Evolutionary conservation across 2,888 invertebrate genomes (phyloP).

Genomic region (Mystacides longicornis): DNA sequence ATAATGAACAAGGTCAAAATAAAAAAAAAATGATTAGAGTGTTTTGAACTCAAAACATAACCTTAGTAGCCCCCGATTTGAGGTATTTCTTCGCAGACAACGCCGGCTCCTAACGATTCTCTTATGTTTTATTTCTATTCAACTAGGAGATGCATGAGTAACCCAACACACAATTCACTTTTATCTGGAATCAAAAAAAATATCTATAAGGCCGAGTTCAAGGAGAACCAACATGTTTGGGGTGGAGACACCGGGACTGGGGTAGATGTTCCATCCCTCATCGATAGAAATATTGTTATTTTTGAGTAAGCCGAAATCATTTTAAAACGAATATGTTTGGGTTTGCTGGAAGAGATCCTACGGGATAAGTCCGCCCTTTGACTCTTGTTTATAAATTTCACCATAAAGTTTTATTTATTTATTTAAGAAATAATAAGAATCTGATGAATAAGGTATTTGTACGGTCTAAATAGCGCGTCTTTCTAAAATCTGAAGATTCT

Average conservation of each 20-base stretch:
- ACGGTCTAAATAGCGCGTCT: too few relatives aligned
- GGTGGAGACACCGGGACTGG: conserved; percentile 6
- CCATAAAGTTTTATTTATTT: too few relatives aligned
- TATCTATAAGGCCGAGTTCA: conserved; percentile 6
- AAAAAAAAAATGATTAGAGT: background rate
- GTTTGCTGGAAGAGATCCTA: too few relatives aligned
- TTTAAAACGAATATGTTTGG: too few relatives aligned
- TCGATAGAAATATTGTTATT: background rate
- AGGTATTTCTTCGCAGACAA: background rate
- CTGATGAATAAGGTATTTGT: too few relatives aligned
- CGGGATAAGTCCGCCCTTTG: too few relatives aligned
- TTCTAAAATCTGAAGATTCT: too few relatives aligned
- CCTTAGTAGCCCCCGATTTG: conserved; percentile 8
- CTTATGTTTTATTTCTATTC: conserved; percentile 5
- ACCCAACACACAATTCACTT: conserved; percentile 10
- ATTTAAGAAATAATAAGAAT: too few relatives aligned
- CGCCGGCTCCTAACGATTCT: background rate
- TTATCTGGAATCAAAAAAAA: conserved; percentile 15
- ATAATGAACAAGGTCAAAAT: background rate
- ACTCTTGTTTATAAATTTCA: too few relatives aligned
- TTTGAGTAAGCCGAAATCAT: too few relatives aligned
- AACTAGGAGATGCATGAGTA: conserved; percentile 5
- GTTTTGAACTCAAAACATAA: conserved; percentile 13
- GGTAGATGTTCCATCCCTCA: background rate
- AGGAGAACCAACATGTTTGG: conserved; percentile 8